A percentile compares a stretch with the other conserved stretches of the same genome.
Conservation (phyloP, 2,113 vertebrate genomes). For the Phalacrocorax pelagicus region DNA sequence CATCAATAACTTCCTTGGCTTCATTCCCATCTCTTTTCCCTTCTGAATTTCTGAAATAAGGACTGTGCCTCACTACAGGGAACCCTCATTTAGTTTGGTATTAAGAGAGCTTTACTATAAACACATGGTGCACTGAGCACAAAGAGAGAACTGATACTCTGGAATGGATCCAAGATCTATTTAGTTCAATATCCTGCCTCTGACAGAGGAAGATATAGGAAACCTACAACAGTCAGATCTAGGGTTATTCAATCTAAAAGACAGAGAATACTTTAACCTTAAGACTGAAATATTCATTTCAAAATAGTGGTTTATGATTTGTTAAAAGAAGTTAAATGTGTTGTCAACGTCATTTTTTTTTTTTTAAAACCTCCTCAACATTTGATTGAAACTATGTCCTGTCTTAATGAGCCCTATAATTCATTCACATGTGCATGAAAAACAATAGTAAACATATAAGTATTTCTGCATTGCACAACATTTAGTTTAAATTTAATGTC, state of each 20-base stretch:
- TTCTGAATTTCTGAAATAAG: background rate
- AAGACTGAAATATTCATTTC: background rate
- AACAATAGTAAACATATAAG: background rate
- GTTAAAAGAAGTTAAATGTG: background rate
- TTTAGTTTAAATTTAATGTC: background rate
- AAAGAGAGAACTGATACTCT: background rate
- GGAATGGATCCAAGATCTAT: background rate
- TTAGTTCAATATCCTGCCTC: constrained; percentile 5
- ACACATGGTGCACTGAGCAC: background rate
- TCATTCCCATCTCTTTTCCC: background rate
- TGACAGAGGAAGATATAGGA: background rate
- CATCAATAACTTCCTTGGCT: background rate
- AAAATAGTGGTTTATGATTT: background rate
- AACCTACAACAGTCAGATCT: background rate
- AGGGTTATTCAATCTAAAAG: background rate
- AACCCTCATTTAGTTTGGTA: background rate
- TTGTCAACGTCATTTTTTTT: background rate
- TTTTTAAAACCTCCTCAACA: background rate
- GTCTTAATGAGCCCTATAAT: background rate
- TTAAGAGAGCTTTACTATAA: constrained; percentile 27
- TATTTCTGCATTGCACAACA: background rate
- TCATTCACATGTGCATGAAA: background rate
- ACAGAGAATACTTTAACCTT: background rate
- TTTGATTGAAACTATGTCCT: background rate
- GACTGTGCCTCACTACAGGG: background rate